A percentile compares a stretch with the other conserved stretches of the same genome.
Conservation (phyloP, 2,797 vertebrate genomes). For the Echiichthys vipera region DNA sequence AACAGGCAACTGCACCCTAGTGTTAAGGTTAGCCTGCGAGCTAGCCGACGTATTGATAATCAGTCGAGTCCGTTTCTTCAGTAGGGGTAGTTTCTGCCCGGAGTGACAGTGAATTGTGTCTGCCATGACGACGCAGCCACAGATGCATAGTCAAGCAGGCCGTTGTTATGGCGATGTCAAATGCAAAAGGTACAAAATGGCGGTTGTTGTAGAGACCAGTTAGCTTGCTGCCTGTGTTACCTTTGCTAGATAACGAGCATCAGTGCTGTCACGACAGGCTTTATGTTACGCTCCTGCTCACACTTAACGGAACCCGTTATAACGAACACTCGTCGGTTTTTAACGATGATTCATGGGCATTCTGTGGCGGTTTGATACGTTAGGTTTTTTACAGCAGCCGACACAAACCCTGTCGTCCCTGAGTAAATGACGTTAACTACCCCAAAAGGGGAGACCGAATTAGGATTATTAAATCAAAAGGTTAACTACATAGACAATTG, state of each 20-base stretch:
- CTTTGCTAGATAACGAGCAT: slow-evolving; percentile 54
- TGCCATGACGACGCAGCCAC: slow-evolving; percentile 78
- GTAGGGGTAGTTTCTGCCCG: slow-evolving; percentile 28
- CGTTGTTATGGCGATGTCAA: slow-evolving; percentile 92
- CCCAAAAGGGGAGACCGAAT: neutral
- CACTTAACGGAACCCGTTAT: neutral
- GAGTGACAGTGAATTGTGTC: slow-evolving; percentile 60
- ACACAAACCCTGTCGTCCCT: neutral
- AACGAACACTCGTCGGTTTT: neutral
- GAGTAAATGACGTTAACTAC: slow-evolving; percentile 8
- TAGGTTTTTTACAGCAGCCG: neutral
- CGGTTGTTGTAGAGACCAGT: slow-evolving; percentile 86
- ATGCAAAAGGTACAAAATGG: slow-evolving; percentile 90
- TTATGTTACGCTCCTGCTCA: neutral
- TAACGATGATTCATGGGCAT: neutral
- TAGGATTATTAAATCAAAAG: neutral
- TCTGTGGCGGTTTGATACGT: neutral
- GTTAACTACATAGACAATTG: neutral
- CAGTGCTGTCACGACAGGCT: slow-evolving; percentile 65
- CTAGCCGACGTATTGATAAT: slow-evolving; percentile 58
- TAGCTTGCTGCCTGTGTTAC: slow-evolving; percentile 65
- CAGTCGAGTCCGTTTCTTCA: slow-evolving; percentile 58
- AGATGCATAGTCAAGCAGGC: slow-evolving; percentile 77
- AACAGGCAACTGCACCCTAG: slow-evolving; percentile 67
- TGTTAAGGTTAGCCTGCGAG: slow-evolving; percentile 70